Conservation (phyloP, 2,113 vertebrate species). For the Micronisus gabar region DNA sequence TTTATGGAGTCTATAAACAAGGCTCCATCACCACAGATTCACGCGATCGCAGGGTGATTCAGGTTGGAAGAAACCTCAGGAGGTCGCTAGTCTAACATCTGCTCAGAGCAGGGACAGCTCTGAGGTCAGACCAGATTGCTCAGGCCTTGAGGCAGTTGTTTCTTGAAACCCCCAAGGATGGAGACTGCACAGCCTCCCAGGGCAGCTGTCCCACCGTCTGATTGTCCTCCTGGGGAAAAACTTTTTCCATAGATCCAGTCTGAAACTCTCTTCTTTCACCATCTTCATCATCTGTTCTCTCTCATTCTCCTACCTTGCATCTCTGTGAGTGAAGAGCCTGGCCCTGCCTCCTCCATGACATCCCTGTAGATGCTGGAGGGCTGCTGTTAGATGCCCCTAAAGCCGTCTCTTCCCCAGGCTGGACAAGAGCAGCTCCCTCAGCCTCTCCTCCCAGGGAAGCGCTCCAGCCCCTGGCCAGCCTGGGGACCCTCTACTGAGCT, state of each 20-base stretch:
- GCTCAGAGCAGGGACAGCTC: neutral
- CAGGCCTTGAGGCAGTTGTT: neutral
- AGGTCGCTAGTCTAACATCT: neutral
- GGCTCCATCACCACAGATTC: neutral
- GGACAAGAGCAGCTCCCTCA: neutral
- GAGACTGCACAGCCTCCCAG: neutral
- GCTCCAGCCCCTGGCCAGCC: neutral
- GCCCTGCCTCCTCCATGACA: neutral
- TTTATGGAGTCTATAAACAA: neutral
- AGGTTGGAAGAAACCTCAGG: neutral
- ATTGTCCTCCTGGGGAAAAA: neutral
- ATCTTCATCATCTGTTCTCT: neutral
- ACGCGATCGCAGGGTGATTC: neutral
- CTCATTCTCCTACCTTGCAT: neutral
- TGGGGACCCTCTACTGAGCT: neutral
- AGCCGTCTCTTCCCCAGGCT: neutral
- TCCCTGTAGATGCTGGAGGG: neutral
- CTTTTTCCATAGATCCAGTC: neutral
- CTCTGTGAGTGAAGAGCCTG: neutral
- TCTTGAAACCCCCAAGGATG: neutral
- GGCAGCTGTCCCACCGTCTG: neutral
- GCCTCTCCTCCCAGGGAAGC: neutral
- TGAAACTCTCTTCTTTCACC: neutral
- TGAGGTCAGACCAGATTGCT: neutral
- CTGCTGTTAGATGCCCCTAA: neutral